These are phyloP conservation scores for Phyllotreta cruciferae DNA, from an alignment of 2,888 invertebrate genomes.

Conservation along the genomic window DNA sequence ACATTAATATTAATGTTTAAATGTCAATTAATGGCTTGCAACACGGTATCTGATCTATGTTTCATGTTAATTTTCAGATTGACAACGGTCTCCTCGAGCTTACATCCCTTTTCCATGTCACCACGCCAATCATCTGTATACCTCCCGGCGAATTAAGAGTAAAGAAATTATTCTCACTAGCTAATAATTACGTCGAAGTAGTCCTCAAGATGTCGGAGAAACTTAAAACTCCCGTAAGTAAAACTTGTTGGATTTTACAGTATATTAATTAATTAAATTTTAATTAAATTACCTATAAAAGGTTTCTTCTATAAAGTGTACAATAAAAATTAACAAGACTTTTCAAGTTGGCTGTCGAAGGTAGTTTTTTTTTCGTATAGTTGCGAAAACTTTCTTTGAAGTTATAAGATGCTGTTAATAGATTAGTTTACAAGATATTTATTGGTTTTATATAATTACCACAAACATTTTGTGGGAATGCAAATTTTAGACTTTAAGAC, in stretches of 20 bases:
- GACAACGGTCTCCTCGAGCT: conserved; percentile 71
- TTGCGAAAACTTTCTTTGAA: no score
- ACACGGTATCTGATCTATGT: neutral
- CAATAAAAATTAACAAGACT: neutral
- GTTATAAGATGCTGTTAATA: no score
- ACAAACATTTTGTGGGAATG: no score
- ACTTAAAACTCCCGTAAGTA: conserved; percentile 50
- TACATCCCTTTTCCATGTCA: conserved; percentile 60
- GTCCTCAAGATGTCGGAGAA: conserved; percentile 61
- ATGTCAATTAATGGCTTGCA: neutral
- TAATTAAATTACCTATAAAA: neutral
- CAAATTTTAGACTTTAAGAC: no score
- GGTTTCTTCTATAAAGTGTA: neutral
- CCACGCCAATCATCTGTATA: conserved; percentile 69
- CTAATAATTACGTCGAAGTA: conserved; percentile 70
- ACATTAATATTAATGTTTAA: conserved; percentile 7
- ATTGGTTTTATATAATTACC: no score
- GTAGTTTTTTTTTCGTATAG: no score
- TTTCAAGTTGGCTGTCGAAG: neutral
- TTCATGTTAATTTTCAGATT: conserved; percentile 56
- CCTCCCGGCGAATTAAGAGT: conserved; percentile 71
- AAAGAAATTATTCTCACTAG: conserved; percentile 72
- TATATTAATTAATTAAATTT: conserved; percentile 3
- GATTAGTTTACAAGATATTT: no score
- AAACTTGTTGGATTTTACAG: conserved; percentile 3